phyloP scores from a whole-genome alignment of 2,888 invertebrate species.

The Euzophera pinguis region DNA sequence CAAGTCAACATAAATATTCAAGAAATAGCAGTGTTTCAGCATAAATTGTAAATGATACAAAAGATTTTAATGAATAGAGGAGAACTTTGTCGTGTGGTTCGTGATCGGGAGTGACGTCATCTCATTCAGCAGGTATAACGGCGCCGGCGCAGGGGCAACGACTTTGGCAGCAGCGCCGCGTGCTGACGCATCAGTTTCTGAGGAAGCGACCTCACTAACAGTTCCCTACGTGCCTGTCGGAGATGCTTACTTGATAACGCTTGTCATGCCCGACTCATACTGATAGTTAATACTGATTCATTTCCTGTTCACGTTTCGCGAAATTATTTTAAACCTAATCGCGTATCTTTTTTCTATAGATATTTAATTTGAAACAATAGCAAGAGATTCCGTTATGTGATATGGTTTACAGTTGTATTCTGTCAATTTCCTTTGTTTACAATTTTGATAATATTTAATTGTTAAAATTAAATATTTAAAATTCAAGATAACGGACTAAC shows the following conservation, averaged over 20 bases:
- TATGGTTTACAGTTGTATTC: not conserved
- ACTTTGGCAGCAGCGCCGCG: slow-evolving; percentile 51
- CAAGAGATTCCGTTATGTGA: not conserved
- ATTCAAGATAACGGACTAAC: no score
- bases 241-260: slow-evolving; percentile 59
- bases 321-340: slow-evolving; percentile 42
- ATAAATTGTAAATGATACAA: not conserved
- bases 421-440: not conserved
- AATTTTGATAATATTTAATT: no score
- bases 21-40: no score
- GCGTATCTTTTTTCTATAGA: slow-evolving; percentile 4
- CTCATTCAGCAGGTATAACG: slow-evolving; percentile 47
- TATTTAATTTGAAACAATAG: not conserved
- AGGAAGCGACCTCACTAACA: slow-evolving; percentile 46
- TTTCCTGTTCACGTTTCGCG: slow-evolving; percentile 49
- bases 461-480: no score
- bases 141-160: slow-evolving; percentile 54
- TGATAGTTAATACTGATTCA: slow-evolving; percentile 46
- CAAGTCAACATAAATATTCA: not conserved
- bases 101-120: not conserved
- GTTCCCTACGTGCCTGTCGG: slow-evolving; percentile 45
- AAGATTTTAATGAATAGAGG: not conserved
- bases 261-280: slow-evolving; percentile 49
- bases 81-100: not conserved
- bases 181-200: slow-evolving; percentile 65